Conservation (phyloP, 53 echinoderm and acorn worm species). For the Apostichopus leukothele region DNA sequence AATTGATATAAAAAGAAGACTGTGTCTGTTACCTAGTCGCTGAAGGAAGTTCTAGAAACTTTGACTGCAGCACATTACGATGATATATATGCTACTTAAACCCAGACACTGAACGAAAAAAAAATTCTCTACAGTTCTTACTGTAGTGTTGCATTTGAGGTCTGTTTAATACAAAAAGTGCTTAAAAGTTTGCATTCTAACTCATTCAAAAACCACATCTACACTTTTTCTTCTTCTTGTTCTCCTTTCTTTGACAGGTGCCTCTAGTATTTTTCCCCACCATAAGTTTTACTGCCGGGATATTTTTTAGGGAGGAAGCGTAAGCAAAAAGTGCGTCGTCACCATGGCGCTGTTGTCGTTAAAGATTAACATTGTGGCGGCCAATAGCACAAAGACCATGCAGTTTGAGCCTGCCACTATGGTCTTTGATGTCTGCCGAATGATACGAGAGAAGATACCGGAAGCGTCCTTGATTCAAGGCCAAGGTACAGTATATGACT, state of each 20-base stretch:
- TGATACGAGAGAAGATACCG: slow-evolving; percentile 79
- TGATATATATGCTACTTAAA: too few species aligned
- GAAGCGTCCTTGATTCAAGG: slow-evolving; percentile 64
- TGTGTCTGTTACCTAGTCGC: too few species aligned
- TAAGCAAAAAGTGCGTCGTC: slow-evolving; percentile 41
- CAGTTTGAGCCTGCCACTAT: slow-evolving; percentile 85
- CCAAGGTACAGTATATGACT: slow-evolving; percentile 55
- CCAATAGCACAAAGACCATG: slow-evolving; percentile 95
- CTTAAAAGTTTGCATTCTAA: too few species aligned
- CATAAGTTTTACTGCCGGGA: not conserved
- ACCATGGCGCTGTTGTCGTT: slow-evolving; percentile 89
- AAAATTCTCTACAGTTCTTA: too few species aligned
- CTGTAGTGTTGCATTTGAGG: too few species aligned
- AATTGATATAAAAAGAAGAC: too few species aligned
- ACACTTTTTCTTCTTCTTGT: not conserved
- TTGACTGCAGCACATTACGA: too few species aligned
- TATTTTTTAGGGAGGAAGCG: slow-evolving; percentile 8
- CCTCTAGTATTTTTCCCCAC: not conserved
- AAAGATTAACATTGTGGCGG: slow-evolving; percentile 89
- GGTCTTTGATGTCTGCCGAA: slow-evolving; percentile 85
- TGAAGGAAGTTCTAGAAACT: too few species aligned
- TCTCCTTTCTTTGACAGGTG: not conserved
- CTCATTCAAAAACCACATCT: too few species aligned
- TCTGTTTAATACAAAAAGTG: too few species aligned
- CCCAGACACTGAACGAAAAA: too few species aligned